Evolutionary conservation across 2,797 vertebrate species (phyloP), one percentile per base, ranked within the genome.

Genomic region (Danionella dracula): DNA sequence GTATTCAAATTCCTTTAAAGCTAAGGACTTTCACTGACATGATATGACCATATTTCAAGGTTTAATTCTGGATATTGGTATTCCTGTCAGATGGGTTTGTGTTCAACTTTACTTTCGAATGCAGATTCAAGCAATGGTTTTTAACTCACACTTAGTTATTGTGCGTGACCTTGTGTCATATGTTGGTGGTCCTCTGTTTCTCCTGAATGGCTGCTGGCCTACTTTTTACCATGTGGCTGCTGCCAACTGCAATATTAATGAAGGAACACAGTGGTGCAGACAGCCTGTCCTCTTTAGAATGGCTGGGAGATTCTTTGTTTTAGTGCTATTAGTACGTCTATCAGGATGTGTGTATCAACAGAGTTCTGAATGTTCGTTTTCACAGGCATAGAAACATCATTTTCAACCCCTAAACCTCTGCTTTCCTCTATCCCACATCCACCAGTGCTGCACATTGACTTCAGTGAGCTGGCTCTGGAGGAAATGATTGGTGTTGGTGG

Each of bases 401-500:
- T 13, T 8, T 8, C 20, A n/a, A 21, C 5, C 11, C 9, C 11
- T 11, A 53, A 79, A 66, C 11, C 40, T 17, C 8, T 54, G 7
- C 15, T 17, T 9, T 46, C 50, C 17, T 1, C 63, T 64, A 46
- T 40, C 41, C 45, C 2, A n/a, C n/a, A 11, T 13, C 75, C 15
- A 13, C 15, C 73, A 95, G 94, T 97, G 67, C 83, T 93, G 85
- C 94, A 97, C 80, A 95, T 96, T 20, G 89, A 95, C 72, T 98
- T 99, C 86, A 87, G 87, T 0, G 94, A 97, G 83, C 87, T 98
- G 73, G 83, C 90, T 65, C 83, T 98, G 77, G 95, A 97, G 78
- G 96, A 99, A 85, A 96, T 98, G 78, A 98, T 99, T 41, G 95
- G 96, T 2, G 93, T 95, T 20, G 96, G 96, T 1, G 95, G 96